Base-by-base conservation (phyloP, 53 echinoderm and acorn worm species). In the Mesocentrotus franciscanus region DNA sequence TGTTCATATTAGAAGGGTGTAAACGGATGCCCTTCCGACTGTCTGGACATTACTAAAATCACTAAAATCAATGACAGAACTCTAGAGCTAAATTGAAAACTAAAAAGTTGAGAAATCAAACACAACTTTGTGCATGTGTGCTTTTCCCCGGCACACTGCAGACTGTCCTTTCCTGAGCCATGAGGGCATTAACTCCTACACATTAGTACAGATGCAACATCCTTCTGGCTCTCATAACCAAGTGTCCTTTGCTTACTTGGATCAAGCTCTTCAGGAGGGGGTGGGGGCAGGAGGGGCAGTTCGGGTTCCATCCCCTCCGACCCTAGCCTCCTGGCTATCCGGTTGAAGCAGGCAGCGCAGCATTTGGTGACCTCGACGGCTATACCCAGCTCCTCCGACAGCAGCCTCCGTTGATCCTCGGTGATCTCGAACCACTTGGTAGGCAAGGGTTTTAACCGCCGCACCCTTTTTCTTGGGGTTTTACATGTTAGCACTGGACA, bases 401-500 rank as follows among this genome's bases (percentile, higher is more conserved):
- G 95, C 62, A 90, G 85, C 60, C 95, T 95, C 85, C 97, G 97
- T 81, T 98, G 99, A 42, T 99, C 98, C 49, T 97, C 96, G 4
- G 97, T 94, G 35, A 99, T 97, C 95, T 99, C 99, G 16, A 97
- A 95, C 98, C 98, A 99, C 81, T 97, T 98, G 70, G 97, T 96
- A 49, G 99, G 99, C 29, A 99, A 58, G 26, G 97, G 97, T 96
- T 99, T 99, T 71, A 99, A 95, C 74, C 98, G 90, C 93, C 97
- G 96, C 39, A 98, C 99, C 90, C 97, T 93, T 42, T 98, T 92
- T 33, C 97, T 93, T 8, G 99, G 98, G 14, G 98, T 99, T 93
- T 99, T 99, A 95, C 99, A 99, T 58, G 98, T 96, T 33, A 97
- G 97, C 95, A 99, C 97, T n/a, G 99, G 99, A 95, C 99, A 99